A percentile compares a stretch with the other conserved stretches of the same genome.
These are phyloP conservation scores for Polypterus bichir DNA, from an alignment of 2,113 vertebrate genomes.

Conservation along the genomic window DNA sequence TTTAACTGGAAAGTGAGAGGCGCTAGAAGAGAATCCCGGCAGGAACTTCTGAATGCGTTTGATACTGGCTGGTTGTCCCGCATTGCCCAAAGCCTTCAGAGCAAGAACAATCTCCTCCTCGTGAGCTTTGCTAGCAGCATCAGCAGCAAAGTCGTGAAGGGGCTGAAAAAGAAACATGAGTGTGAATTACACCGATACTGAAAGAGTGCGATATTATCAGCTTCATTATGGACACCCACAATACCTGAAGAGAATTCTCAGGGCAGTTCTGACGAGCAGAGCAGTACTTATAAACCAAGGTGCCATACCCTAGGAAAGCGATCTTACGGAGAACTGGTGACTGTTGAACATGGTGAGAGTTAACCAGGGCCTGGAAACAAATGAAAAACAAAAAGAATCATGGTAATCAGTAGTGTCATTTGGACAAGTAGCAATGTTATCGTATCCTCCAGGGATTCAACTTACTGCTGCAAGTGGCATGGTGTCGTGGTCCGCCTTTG, in stretches of 20 bases:
- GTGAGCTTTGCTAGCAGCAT: constrained; percentile 37
- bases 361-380: constrained; percentile 49
- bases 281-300: constrained; percentile 57
- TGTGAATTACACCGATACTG: background rate
- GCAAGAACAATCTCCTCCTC: constrained; percentile 51
- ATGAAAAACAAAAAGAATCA: background rate
- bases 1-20: constrained; percentile 34
- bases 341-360: constrained; percentile 43
- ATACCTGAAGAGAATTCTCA: constrained; percentile 53
- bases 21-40: constrained; percentile 41
- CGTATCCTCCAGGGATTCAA: background rate
- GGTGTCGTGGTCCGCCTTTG: constrained; percentile 32
- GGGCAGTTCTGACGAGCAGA: constrained; percentile 40
- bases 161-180: constrained; percentile 42
- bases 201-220: background rate
- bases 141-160: constrained; percentile 52
- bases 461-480: constrained; percentile 42
- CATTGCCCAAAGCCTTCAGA: constrained; percentile 68
- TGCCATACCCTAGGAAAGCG: constrained; percentile 57
- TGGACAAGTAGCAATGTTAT: background rate
- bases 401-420: background rate
- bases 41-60: constrained; percentile 65
- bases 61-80: constrained; percentile 59
- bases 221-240: background rate
- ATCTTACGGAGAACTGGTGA: constrained; percentile 33